A percentile compares a stretch with the other conserved stretches of the same genome.
Conservation (phyloP, 2,113 vertebrate species). For the Heteronetta atricapilla region DNA sequence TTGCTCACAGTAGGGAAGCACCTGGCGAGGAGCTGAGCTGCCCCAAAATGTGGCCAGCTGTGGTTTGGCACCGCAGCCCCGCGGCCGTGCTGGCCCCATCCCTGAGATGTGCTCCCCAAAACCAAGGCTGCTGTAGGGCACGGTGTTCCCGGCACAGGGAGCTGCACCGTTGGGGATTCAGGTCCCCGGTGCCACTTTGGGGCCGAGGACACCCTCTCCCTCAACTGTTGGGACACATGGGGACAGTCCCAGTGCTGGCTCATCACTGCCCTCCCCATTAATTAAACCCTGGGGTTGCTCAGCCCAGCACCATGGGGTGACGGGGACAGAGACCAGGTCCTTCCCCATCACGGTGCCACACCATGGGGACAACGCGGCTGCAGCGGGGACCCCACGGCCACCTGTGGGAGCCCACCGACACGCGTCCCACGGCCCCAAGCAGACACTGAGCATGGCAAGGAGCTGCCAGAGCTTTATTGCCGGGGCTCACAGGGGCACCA, state of each 20-base stretch:
- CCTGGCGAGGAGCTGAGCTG: neutral
- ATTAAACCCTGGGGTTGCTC: neutral
- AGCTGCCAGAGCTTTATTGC: neutral
- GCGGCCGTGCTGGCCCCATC: neutral
- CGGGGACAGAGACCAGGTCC: too few species aligned
- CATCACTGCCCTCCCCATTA: too few species aligned
- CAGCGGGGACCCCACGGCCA: neutral
- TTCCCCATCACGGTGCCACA: accelerated
- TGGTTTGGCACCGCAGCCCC: accelerated
- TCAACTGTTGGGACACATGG: neutral
- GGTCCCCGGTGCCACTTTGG: accelerated
- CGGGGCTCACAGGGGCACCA: constrained; percentile 78
- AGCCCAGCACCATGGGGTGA: neutral
- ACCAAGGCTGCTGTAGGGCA: neutral
- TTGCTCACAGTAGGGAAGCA: accelerated
- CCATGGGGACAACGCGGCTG: accelerated
- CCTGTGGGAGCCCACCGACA: neutral
- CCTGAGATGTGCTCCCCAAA: neutral
- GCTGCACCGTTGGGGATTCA: accelerated
- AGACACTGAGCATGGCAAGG: neutral
- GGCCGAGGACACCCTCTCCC: neutral
- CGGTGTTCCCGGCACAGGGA: too few species aligned
- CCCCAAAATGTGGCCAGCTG: accelerated
- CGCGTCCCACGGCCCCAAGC: accelerated
- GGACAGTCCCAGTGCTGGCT: accelerated